Conservation (phyloP, 1,140 invertebrate species). For the Tetramorium simillimum region DNA sequence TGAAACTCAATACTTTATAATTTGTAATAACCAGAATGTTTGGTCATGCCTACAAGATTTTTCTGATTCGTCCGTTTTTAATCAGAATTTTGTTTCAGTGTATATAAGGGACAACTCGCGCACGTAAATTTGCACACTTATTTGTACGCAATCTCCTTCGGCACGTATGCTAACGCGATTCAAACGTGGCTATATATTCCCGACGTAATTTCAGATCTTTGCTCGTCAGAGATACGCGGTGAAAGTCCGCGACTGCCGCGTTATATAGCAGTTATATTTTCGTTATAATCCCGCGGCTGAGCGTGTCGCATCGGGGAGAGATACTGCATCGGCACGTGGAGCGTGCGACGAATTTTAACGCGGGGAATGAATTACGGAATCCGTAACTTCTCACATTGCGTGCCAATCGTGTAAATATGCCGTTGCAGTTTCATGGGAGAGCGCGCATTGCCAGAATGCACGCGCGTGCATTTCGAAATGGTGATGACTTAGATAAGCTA, state of each 20-base stretch:
- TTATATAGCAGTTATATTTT: slow-evolving; percentile 13
- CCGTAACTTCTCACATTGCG: neutral
- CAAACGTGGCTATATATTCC: neutral
- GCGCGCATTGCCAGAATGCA: neutral
- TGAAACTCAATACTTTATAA: no score
- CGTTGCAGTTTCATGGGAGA: neutral
- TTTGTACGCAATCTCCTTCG: neutral
- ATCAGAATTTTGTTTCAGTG: no score
- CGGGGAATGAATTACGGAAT: slow-evolving; percentile 10
- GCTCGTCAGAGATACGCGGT: slow-evolving; percentile 57
- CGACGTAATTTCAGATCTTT: slow-evolving; percentile 74
- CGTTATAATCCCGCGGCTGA: neutral
- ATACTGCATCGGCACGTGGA: neutral
- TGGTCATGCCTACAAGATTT: no score
- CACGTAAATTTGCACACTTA: neutral
- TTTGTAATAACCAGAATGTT: no score
- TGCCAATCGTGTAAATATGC: neutral
- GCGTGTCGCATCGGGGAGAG: neutral
- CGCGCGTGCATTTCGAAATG: neutral
- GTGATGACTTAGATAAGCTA: neutral
- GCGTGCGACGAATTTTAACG: neutral
- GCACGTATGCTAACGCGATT: neutral
- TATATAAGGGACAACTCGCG: neutral
- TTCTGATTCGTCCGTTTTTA: no score
- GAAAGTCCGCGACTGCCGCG: slow-evolving; percentile 20